These are phyloP conservation scores for Drosophila melanocephala DNA, from an alignment of 2,888 invertebrate genomes.

Conservation along the genomic window DNA sequence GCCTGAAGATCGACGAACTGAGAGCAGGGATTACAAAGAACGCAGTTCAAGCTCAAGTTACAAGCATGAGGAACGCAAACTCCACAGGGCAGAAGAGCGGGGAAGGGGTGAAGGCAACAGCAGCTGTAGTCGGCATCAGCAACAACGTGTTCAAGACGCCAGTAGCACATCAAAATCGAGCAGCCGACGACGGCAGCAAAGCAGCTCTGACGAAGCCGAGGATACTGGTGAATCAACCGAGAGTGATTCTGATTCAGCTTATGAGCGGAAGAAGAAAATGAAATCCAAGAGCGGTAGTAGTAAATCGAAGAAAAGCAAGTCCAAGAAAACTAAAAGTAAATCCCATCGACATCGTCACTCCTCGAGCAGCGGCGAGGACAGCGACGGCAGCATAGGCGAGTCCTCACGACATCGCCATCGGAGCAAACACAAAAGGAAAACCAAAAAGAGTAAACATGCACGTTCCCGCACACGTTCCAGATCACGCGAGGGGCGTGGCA, in stretches of 20 bases:
- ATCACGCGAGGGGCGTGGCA: conserved; percentile 57
- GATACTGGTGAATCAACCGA: conserved; percentile 72
- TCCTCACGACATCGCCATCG: conserved; percentile 57
- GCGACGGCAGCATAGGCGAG: conserved; percentile 36
- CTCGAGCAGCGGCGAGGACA: conserved; percentile 15
- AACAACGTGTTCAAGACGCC: conserved; percentile 30
- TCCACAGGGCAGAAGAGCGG: conserved; percentile 23
- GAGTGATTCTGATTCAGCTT: conserved; percentile 70
- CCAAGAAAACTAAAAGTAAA: conserved; percentile 72
- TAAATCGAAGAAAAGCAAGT: conserved; percentile 72
- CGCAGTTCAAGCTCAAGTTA: conserved; percentile 3
- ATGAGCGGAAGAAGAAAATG: conserved; percentile 69
- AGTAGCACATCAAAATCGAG: conserved; percentile 44
- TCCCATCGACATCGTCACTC: conserved; percentile 47
- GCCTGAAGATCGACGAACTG: conserved; percentile 31
- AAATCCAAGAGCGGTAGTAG: conserved; percentile 52
- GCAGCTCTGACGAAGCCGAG: conserved; percentile 68
- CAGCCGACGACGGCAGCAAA: conserved; percentile 37
- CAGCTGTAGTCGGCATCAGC: conserved; percentile 37
- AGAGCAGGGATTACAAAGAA: conserved; percentile 23
- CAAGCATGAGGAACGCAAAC: conserved; percentile 31
- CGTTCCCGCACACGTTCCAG: conserved; percentile 82
- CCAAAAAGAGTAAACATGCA: conserved; percentile 84
- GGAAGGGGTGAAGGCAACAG: conserved; percentile 27
- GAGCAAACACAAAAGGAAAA: conserved; percentile 82